phyloP scores from a whole-genome alignment of 2,888 invertebrate genomes.

The Drosophila barbarae region DNA sequence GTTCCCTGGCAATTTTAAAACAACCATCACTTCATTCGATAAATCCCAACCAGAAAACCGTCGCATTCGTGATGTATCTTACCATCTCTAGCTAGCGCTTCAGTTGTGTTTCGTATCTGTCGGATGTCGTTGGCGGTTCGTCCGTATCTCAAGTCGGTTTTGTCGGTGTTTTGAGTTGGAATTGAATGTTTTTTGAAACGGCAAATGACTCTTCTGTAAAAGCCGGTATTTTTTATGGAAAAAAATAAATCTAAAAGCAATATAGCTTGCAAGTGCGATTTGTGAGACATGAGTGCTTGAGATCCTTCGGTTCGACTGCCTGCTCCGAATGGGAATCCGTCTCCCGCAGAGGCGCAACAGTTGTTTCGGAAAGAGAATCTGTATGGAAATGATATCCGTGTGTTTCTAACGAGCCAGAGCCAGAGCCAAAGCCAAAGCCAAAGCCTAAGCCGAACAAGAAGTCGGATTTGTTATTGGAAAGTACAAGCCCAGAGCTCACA shows the following conservation, averaged over 20 bases:
- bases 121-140: slow-evolving; percentile 26
- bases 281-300: slow-evolving; percentile 5
- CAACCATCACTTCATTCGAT: background rate
- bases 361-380: slow-evolving; percentile 31
- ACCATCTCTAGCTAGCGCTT: slow-evolving; percentile 15
- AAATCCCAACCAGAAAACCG: background rate
- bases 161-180: slow-evolving; percentile 24
- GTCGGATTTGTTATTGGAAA: slow-evolving; percentile 60
- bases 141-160: slow-evolving; percentile 3
- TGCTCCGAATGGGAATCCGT: background rate
- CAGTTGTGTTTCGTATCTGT: slow-evolving; percentile 19
- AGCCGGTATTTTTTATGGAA: slow-evolving; percentile 18
- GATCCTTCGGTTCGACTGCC: slow-evolving; percentile 2
- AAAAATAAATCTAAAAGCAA: slow-evolving; percentile 2
- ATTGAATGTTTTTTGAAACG: slow-evolving; percentile 22
- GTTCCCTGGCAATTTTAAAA: background rate
- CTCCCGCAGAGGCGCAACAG: slow-evolving; percentile 42
- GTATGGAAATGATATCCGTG: slow-evolving; percentile 48
- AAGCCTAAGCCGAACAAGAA: slow-evolving; percentile 50
- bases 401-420: slow-evolving; percentile 46
- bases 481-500: slow-evolving; percentile 48
- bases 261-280: background rate
- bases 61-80: slow-evolving; percentile 9
- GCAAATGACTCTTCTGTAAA: slow-evolving; percentile 5
- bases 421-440: slow-evolving; percentile 54